Evolutionary conservation across 1,140 invertebrate species (phyloP).

Genomic region (Megalopta genalis): DNA sequence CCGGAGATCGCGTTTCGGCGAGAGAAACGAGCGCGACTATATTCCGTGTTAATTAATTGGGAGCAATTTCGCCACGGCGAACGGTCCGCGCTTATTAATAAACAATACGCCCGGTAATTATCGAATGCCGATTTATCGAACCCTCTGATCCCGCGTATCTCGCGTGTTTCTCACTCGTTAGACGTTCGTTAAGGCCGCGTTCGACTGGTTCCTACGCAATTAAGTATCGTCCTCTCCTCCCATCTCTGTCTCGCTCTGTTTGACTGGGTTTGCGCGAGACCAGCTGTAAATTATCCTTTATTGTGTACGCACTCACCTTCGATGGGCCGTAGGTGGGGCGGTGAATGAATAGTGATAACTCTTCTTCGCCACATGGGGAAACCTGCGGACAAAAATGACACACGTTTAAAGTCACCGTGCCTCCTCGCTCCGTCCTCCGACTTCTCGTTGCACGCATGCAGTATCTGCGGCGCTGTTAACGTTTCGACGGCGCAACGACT

Average conservation of each 20-base stretch:
- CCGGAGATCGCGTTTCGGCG: background rate
- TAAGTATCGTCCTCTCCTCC: background rate
- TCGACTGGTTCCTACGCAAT: conserved; percentile 33
- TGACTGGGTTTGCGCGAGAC: background rate
- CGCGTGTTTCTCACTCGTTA: background rate
- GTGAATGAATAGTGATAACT: conserved; percentile 64
- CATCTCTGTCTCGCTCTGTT: background rate
- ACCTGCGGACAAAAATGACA: conserved; percentile 65
- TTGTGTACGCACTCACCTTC: conserved; percentile 66
- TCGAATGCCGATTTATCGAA: background rate
- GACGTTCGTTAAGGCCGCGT: background rate
- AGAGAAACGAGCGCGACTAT: background rate
- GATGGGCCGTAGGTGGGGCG: conserved; percentile 59
- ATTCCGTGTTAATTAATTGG: background rate
- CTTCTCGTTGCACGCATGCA: background rate
- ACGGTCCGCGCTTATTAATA: background rate
- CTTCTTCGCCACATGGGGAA: conserved; percentile 73
- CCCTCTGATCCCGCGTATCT: background rate
- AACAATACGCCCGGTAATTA: background rate
- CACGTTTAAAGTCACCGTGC: background rate
- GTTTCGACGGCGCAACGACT: background rate
- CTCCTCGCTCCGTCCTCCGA: no score
- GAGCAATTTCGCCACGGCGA: background rate
- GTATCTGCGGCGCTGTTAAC: background rate
- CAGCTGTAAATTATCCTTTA: conserved; percentile 49